Evolutionary conservation across 2,113 vertebrate species (phyloP).

Genomic region (Muntiacus muntjak): DNA sequence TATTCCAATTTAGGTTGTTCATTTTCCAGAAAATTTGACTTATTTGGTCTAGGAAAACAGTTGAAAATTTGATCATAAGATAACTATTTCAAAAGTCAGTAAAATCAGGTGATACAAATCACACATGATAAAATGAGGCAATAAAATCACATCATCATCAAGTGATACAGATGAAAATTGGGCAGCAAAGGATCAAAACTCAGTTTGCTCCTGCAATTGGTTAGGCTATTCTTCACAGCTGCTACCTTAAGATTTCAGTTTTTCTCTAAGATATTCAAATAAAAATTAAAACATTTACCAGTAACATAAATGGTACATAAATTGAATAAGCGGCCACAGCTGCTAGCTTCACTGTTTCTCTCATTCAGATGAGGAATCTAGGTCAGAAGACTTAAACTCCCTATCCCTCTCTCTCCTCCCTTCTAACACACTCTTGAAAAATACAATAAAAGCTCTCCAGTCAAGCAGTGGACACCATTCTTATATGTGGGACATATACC

Average conservation of each 20-base stretch:
- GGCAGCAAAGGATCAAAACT: neutral
- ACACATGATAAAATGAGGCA: neutral
- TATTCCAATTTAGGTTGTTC: neutral
- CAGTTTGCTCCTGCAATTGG: neutral
- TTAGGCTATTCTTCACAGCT: neutral
- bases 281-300: slow-evolving; percentile 4
- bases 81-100: neutral
- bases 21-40: neutral
- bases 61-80: neutral
- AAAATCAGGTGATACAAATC: neutral
- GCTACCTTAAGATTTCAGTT: neutral
- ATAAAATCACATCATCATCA: neutral
- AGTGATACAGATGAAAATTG: neutral
- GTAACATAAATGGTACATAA: neutral
- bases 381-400: neutral
- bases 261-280: neutral
- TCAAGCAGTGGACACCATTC: neutral
- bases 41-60: neutral
- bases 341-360: neutral
- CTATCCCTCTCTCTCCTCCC: neutral
- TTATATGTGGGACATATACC: neutral
- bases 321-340: neutral
- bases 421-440: neutral
- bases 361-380: neutral
- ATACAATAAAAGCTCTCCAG: neutral